Conservation (phyloP, 2,797 vertebrate species). For the Pygocentrus nattereri region DNA sequence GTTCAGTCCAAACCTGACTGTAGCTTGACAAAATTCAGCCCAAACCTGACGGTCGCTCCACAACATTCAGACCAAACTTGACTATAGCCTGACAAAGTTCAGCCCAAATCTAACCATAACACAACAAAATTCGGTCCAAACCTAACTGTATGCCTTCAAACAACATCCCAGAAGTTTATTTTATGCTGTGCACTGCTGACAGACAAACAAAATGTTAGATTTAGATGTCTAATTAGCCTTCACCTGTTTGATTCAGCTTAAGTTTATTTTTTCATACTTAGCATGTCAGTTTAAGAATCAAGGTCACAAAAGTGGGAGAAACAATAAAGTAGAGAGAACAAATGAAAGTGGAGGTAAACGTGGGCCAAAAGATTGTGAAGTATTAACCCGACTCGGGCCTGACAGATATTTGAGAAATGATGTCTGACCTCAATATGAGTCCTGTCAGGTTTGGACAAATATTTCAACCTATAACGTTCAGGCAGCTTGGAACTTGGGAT, state of each 20-base stretch:
- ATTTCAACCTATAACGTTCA: not conserved
- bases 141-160: not conserved
- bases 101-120: not conserved
- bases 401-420: not conserved
- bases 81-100: not conserved
- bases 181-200: not conserved
- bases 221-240: not conserved
- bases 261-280: no score
- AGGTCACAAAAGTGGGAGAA: no score
- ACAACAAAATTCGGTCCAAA: not conserved
- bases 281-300: no score
- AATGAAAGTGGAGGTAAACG: no score
- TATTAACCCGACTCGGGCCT: no score
- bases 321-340: no score
- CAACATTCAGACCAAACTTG: not conserved
- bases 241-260: not conserved
- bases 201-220: no score
- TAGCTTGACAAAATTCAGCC: not conserved
- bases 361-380: no score
- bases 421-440: not conserved
- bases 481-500: constrained; percentile 1
- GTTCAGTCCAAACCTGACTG: not conserved
- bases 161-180: no score
- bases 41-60: not conserved
- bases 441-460: not conserved